Percentiles rank a stretch among this genome's conserved stretches.
These are phyloP conservation scores for Drosophila buzzatii DNA, from an alignment of 2,888 invertebrate genomes.

Conservation along the genomic window DNA sequence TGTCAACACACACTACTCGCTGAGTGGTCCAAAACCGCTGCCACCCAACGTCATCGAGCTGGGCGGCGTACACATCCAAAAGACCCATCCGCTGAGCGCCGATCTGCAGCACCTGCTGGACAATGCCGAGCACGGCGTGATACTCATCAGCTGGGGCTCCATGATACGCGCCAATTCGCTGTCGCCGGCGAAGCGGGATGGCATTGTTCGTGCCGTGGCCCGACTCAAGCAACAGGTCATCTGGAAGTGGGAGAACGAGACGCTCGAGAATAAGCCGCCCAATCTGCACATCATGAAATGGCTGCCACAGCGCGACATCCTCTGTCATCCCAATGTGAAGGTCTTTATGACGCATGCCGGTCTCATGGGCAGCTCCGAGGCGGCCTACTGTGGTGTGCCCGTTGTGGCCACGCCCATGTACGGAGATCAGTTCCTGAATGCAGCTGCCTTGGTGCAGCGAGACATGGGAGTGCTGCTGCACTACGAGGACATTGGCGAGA, in stretches of 20 bases:
- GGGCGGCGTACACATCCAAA: conserved; percentile 86
- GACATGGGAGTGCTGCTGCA: conserved; percentile 87
- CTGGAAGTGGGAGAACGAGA: conserved; percentile 90
- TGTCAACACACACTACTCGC: conserved; percentile 86
- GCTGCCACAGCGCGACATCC: conserved; percentile 90
- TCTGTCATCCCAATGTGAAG: conserved; percentile 90
- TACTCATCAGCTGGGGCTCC: conserved; percentile 91
- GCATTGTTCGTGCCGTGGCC: conserved; percentile 87
- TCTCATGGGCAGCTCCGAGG: conserved; percentile 89
- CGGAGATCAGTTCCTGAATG: conserved; percentile 89
- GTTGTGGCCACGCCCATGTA: conserved; percentile 89
- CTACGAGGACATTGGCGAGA: conserved; percentile 86
- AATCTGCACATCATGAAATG: conserved; percentile 89
- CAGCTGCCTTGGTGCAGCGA: conserved; percentile 86
- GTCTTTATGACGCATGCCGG: conserved; percentile 91
- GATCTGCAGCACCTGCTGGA: conserved; percentile 88
- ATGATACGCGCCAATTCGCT: conserved; percentile 88
- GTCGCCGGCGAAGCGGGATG: conserved; percentile 86
- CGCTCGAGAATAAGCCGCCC: conserved; percentile 86
- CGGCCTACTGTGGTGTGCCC: conserved; percentile 88
- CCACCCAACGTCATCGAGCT: conserved; percentile 86
- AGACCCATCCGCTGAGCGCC: conserved; percentile 83
- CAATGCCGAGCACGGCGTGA: conserved; percentile 88
- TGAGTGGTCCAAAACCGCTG: conserved; percentile 86
- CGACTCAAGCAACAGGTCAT: conserved; percentile 88